phyloP scores from a whole-genome alignment of 2,113 vertebrate genomes.

The Ciconia boyciana region DNA sequence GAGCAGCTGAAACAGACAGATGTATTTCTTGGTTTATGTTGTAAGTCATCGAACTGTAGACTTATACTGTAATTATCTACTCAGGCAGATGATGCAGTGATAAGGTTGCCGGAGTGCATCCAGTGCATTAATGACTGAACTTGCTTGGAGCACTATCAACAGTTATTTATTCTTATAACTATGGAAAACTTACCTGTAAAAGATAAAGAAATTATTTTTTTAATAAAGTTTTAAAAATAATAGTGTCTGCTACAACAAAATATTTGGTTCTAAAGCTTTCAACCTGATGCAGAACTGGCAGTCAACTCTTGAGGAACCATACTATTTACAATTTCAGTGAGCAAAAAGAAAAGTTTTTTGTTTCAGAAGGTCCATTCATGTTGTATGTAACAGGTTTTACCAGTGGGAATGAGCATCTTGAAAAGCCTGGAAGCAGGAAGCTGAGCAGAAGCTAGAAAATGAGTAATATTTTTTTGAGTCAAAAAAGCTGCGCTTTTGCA shows the following conservation, averaged over 20 bases:
- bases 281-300: background rate
- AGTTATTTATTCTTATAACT: background rate
- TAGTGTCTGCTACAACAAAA: background rate
- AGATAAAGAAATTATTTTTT: background rate
- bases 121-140: background rate
- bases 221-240: background rate
- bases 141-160: background rate
- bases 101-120: background rate
- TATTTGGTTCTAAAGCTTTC: background rate
- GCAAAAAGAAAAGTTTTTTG: background rate
- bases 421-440: background rate
- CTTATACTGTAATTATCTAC: background rate
- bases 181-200: background rate
- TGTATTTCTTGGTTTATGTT: background rate
- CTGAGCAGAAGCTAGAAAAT: background rate
- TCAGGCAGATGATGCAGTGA: background rate
- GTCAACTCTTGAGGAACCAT: background rate
- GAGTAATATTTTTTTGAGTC: background rate
- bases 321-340: fast-evolving
- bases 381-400: background rate
- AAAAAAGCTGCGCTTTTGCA: background rate
- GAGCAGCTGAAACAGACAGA: background rate
- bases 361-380: background rate
- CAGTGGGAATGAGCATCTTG: background rate
- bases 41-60: background rate